Base-by-base conservation (phyloP, 2,888 invertebrate species). In the Baccha elongata region DNA sequence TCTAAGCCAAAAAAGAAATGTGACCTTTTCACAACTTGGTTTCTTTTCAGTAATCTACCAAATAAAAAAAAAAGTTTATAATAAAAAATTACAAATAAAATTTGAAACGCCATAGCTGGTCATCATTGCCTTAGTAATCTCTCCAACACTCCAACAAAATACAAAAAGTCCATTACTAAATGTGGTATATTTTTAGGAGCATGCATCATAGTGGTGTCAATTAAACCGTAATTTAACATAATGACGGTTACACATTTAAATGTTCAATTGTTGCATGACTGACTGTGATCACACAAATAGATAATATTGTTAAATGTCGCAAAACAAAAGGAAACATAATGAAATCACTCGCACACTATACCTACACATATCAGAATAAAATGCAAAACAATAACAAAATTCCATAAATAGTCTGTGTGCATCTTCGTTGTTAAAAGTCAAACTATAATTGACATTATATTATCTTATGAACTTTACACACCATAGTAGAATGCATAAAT, bases 201-300 rank as follows among this genome's bases (percentile, higher is more conserved):
- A 78, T 71, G 58, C 29, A 44, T 29, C 6, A 15, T 40, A 11
- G 23, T 26, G 11, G 8, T 42, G 11, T n/a, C 37, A 15, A 7
- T 29, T 29, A 1, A 29, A 74, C 55, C 48, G 65, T 40, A 65
- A 55, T 46, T 48, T 44, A 29, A 46, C 8, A 26, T 15, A 65
- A 13, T 8, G 40, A 29, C 55, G 17, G 65, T 55, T 74, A 40
- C 11, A 32, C 32, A 32, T 69, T 64, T 48, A 37, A 67, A 44
- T 52, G 58, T 50, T 55, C 58, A 48, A 58, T 48, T 72, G 55
- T 78, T 79, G 79, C 79, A 79, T 79, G 79, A 46, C 15, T 58
- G 52, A 15, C 32, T 15, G 21, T 40, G 26, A 40, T 58, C 15
- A 13, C 72, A 42, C 46, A 40, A 44, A 35, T 50, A 58, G 42